phyloP scores from a whole-genome alignment of 2,888 invertebrate genomes.

The Stenotaenia linearis region DNA sequence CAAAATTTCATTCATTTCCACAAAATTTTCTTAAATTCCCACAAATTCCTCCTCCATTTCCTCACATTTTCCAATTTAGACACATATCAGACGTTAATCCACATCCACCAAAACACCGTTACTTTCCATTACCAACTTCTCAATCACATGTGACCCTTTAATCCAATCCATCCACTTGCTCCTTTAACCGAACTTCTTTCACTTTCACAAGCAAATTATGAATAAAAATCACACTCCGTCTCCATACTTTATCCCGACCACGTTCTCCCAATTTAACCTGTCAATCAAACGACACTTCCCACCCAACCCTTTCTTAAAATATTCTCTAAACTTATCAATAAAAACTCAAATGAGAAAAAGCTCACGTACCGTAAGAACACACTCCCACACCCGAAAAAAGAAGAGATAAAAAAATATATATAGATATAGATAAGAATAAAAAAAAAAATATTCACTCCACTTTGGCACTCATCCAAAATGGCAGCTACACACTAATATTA shows the following conservation, averaged over 20 bases:
- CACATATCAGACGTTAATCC: no score
- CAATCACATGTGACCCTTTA: no score
- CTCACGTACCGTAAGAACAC: background rate
- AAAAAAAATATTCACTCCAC: background rate
- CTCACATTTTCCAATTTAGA: no score
- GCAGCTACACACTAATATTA: background rate
- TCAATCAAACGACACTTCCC: background rate
- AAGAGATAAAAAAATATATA: background rate
- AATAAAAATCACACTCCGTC: background rate
- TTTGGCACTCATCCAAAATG: slow-evolving; percentile 2
- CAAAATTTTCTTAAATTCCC: no score
- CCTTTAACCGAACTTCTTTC: background rate
- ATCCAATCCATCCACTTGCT: background rate
- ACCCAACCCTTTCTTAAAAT: background rate
- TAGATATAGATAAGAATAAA: background rate
- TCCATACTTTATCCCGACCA: background rate
- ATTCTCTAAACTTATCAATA: background rate
- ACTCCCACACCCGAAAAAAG: background rate
- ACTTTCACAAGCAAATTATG: background rate
- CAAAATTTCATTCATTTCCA: no score
- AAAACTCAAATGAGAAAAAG: background rate
- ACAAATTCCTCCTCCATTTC: no score
- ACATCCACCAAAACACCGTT: no score
- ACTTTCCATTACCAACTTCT: no score
- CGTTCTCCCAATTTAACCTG: slow-evolving; percentile 5